These are phyloP conservation scores for Apolygus lucorum DNA, from an alignment of 1,140 invertebrate species.

Conservation along the genomic window DNA sequence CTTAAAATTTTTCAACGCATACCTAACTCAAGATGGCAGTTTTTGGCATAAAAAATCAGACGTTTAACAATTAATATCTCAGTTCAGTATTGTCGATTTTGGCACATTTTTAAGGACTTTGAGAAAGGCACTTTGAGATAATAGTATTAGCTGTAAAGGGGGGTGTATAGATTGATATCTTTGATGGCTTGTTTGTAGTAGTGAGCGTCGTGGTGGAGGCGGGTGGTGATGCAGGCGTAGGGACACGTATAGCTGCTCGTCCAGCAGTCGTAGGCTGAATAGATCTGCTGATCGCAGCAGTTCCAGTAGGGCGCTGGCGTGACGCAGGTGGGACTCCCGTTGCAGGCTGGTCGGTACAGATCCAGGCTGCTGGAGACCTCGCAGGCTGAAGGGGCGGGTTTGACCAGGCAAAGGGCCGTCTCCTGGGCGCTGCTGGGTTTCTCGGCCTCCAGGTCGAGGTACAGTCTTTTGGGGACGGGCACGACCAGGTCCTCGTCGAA, in stretches of 20 bases:
- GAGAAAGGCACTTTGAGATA: not conserved
- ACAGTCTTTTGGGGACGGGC: not conserved
- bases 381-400: constrained; percentile 12
- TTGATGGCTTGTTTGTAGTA: constrained; percentile 28
- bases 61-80: not conserved
- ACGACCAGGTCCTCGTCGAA: not conserved
- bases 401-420: constrained; percentile 36
- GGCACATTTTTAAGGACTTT: not conserved
- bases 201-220: constrained; percentile 22
- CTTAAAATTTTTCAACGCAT: too few relatives aligned
- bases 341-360: constrained; percentile 5
- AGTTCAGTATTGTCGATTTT: not conserved
- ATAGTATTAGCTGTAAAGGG: constrained; percentile 16
- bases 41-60: not conserved
- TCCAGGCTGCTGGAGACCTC: constrained; percentile 1
- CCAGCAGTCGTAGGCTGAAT: constrained; percentile 4
- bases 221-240: constrained; percentile 23
- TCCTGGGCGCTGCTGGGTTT: constrained; percentile 29
- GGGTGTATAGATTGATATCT: constrained; percentile 25
- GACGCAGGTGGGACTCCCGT: not conserved
- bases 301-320: not conserved
- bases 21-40: not conserved
- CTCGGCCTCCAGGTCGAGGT: constrained; percentile 10
- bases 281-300: not conserved
- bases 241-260: constrained; percentile 9